Percentiles rank a stretch among this genome's conserved stretches.
phyloP scores from a whole-genome alignment of 2,797 vertebrate genomes.

The Clarias laeviceps region DNA sequence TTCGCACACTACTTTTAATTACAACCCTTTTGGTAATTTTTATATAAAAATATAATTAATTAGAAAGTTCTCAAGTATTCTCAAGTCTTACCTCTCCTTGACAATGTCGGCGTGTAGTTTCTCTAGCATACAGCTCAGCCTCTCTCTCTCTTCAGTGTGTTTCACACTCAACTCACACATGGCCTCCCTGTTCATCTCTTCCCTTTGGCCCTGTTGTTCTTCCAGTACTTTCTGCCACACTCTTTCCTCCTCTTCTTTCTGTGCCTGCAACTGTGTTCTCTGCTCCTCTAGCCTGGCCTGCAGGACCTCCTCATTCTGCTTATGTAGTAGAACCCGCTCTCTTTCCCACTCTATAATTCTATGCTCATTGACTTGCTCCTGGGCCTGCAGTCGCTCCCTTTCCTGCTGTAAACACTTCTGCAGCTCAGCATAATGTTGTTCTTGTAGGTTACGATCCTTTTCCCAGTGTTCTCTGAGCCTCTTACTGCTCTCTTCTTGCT shows the following conservation, averaged over 20 bases:
- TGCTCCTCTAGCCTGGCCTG: conserved; percentile 71
- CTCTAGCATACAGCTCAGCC: conserved; percentile 70
- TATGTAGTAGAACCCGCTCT: conserved; percentile 67
- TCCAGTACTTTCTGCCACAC: conserved; percentile 53
- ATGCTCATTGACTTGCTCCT: conserved; percentile 59
- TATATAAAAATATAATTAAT: background rate
- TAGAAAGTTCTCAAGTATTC: background rate
- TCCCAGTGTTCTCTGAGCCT: conserved; percentile 61
- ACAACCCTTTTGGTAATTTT: background rate
- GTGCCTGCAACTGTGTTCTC: conserved; percentile 65
- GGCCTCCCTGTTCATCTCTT: conserved; percentile 66
- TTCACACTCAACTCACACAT: conserved; percentile 68
- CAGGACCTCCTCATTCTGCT: conserved; percentile 66
- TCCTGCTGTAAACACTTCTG: conserved; percentile 64
- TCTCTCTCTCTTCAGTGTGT: conserved; percentile 72
- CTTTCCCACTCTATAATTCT: conserved; percentile 67
- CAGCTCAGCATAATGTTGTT: conserved; percentile 60
- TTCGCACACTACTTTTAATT: background rate
- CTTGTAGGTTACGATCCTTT: conserved; percentile 62
- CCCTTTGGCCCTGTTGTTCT: conserved; percentile 63
- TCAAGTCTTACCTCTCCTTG: conserved; percentile 83
- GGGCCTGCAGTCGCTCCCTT: conserved; percentile 55
- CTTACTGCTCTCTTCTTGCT: conserved; percentile 58
- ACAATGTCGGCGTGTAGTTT: conserved; percentile 77
- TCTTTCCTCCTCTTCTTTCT: conserved; percentile 72